These are phyloP conservation scores for Stegastes partitus DNA, from an alignment of 2,113 vertebrate species.

Conservation along the genomic window DNA sequence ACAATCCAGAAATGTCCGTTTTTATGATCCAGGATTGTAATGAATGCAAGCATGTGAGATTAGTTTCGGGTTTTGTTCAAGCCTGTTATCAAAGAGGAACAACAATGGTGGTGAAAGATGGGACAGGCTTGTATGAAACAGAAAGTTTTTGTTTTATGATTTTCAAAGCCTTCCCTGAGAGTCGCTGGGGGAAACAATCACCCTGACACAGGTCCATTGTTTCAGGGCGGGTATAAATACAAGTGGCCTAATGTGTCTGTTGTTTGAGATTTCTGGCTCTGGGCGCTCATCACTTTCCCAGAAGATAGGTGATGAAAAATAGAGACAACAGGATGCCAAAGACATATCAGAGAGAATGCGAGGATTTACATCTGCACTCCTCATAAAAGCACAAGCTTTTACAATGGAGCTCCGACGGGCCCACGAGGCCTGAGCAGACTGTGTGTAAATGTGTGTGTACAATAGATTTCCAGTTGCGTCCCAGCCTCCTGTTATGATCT, in stretches of 20 bases:
- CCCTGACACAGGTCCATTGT: slow-evolving; percentile 75
- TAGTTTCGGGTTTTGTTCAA: slow-evolving; percentile 66
- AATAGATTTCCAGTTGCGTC: slow-evolving; percentile 67
- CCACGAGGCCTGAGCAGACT: slow-evolving; percentile 39
- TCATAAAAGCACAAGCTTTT: slow-evolving; percentile 73
- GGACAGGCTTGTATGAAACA: slow-evolving; percentile 62
- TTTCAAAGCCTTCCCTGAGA: slow-evolving; percentile 65
- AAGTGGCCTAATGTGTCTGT: slow-evolving; percentile 72
- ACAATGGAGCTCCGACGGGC: slow-evolving; percentile 61
- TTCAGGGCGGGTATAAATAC: slow-evolving; percentile 63
- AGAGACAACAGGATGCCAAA: slow-evolving; percentile 71
- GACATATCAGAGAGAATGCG: slow-evolving; percentile 71
- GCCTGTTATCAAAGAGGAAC: slow-evolving; percentile 70
- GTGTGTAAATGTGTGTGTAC: slow-evolving; percentile 3
- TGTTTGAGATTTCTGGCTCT: slow-evolving; percentile 69
- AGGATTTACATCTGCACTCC: slow-evolving; percentile 82
- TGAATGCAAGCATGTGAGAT: slow-evolving; percentile 74
- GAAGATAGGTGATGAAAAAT: slow-evolving; percentile 80
- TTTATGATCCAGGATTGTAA: slow-evolving; percentile 68
- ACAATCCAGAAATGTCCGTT: slow-evolving; percentile 55
- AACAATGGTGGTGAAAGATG: slow-evolving; percentile 61
- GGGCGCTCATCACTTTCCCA: slow-evolving; percentile 61
- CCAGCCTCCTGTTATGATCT: slow-evolving; percentile 66
- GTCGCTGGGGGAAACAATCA: slow-evolving; percentile 65
- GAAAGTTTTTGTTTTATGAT: slow-evolving; percentile 72